phyloP scores from a whole-genome alignment of 2,888 invertebrate genomes.

The Eilema griseolum region DNA sequence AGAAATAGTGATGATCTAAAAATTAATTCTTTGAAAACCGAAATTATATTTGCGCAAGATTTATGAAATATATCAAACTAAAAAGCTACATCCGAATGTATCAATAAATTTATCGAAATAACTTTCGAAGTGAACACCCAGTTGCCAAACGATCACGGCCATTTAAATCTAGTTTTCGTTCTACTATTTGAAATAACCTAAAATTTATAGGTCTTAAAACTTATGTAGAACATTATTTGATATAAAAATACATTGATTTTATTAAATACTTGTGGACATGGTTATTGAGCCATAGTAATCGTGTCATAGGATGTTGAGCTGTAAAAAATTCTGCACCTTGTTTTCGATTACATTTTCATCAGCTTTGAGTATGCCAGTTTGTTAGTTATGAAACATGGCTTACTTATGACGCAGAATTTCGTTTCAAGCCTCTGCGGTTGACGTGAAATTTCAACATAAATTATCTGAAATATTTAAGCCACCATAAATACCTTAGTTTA shows the following conservation, averaged over 20 bases:
- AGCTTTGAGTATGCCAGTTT: not conserved
- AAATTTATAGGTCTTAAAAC: conserved; percentile 1
- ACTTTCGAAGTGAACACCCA: not conserved
- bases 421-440: not conserved
- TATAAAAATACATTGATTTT: not conserved
- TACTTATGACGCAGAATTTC: not conserved
- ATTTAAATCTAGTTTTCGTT: not conserved
- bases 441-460: not conserved
- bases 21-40: not conserved
- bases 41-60: not conserved
- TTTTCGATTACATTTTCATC: not conserved
- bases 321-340: not conserved
- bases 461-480: not conserved
- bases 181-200: not conserved
- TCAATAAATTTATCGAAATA: not conserved
- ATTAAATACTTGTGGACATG: not conserved
- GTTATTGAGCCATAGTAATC: not conserved
- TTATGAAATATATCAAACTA: conserved; percentile 1
- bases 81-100: not conserved
- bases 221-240: not conserved
- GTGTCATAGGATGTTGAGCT: not conserved
- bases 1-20: not conserved
- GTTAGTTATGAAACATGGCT: not conserved
- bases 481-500: not conserved
- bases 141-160: not conserved